Percentiles rank a stretch among this genome's conserved stretches.
Evolutionary conservation across 2,113 vertebrate genomes (phyloP).

Genomic region (Sceloporus undulatus): DNA sequence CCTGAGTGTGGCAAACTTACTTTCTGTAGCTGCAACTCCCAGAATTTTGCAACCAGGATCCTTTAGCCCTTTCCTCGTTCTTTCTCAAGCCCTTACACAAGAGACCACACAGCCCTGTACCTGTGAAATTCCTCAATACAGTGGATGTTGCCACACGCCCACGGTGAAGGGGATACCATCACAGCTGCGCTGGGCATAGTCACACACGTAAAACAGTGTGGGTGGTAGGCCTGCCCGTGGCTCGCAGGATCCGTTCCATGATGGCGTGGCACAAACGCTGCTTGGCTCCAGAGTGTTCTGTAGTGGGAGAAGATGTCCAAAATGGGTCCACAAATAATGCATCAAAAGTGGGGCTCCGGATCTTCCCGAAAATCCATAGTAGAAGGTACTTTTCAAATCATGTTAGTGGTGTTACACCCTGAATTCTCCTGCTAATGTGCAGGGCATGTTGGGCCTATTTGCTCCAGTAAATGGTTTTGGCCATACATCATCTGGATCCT

Average conservation of each 20-base stretch:
- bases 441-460: no score
- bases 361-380: no score
- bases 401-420: no score
- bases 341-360: no score
- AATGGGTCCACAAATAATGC: no score
- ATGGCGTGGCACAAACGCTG: constrained; percentile 93
- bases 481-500: no score
- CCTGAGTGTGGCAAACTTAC: background rate
- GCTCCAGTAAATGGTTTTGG: no score
- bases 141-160: constrained; percentile 96
- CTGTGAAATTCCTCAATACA: constrained; percentile 99
- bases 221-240: constrained; percentile 97
- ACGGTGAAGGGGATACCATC: constrained; percentile 98
- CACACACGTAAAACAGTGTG: constrained; percentile 98
- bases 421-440: no score
- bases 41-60: background rate
- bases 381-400: no score
- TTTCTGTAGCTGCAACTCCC: background rate
- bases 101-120: constrained; percentile 73
- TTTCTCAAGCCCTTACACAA: background rate
- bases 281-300: constrained; percentile 97
- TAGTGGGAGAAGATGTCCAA: constrained; percentile 2
- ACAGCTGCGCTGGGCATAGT: constrained; percentile 94
- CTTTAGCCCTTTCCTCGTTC: fast-evolving
- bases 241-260: constrained; percentile 96